These are phyloP conservation scores for Rhinopomastus cyanomelas DNA, from an alignment of 2,113 vertebrate genomes.

Conservation along the genomic window DNA sequence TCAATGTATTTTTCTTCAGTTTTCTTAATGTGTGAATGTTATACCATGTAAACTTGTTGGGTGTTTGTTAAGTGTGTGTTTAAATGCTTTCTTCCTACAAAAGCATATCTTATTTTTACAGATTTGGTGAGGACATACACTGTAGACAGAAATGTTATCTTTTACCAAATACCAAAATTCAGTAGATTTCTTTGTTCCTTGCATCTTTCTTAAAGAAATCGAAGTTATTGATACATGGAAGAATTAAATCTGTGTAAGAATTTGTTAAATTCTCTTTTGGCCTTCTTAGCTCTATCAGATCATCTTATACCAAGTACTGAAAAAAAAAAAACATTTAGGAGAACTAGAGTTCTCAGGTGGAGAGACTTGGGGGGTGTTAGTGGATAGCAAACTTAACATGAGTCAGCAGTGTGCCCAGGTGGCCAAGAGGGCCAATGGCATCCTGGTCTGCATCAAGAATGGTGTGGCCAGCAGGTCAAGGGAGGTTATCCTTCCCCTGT, in stretches of 20 bases:
- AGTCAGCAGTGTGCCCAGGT: too few relatives aligned
- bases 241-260: neutral
- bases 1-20: neutral
- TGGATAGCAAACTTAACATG: too few relatives aligned
- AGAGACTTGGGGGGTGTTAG: too few relatives aligned
- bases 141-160: neutral
- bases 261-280: neutral
- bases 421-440: too few relatives aligned
- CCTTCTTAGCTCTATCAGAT: neutral
- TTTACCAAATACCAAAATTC: neutral
- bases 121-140: neutral
- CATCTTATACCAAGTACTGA: neutral
- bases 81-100: neutral
- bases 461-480: too few relatives aligned
- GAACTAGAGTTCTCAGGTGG: too few relatives aligned
- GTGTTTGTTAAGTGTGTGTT: slow-evolving; percentile 1
- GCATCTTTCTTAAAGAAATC: neutral
- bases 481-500: too few relatives aligned
- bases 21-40: neutral
- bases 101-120: neutral
- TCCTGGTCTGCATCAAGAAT: too few relatives aligned
- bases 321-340: fast-evolving
- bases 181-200: neutral
- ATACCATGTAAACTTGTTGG: neutral
- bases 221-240: neutral